Base-by-base conservation (phyloP, 2,888 invertebrate genomes). In the Tetragnatha montana region DNA sequence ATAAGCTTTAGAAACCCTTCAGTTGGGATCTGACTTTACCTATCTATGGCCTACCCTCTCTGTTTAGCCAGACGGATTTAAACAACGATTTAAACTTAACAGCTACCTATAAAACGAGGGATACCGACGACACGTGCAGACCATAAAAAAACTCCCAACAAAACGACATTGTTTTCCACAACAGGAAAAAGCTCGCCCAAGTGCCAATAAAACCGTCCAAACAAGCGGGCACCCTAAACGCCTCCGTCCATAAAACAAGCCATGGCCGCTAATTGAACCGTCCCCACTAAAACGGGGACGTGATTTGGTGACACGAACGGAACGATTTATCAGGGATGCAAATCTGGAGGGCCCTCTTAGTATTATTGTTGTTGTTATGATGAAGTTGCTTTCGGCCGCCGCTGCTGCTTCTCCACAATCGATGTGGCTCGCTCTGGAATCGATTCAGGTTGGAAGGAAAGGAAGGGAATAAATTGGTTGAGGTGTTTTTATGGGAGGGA, bases 231-330 rank as follows among this genome's bases (percentile, higher is more conserved):
- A 78, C 81, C 3, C 17, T 74, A 17, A 74, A 22, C 78, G 60
- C 14, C 21, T 49, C 14, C 69, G 21, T 47, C 19, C 49, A 47
- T 21, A 47, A 87, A 81, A 75, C 47, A 76, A 87, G n/a, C 70
- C 76, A 22, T n/a, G 17, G 22, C 35, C 14, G 49, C 68, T 49
- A 87, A 87, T 87, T 87, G 87, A 87, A 87, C 70, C 81, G 75
- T 79, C 68, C 22, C 68, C 81, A 74, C 60, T 81, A 81, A 87
- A 81, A 75, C 81, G 49, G 12, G 87, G 49, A 87, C 87, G 87
- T 87, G 87, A 81, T 87, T 49, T 22, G 70, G 19, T 21, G 75
- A 70, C 21, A n/a, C 70, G 22, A 21, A 19, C 50, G n/a, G 60
- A 47, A 51, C 19, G 22, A 76, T 81, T 87, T 81, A 87, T 87